These are phyloP conservation scores for Paguma larvata DNA, from an alignment of 2,797 vertebrate genomes.

Conservation along the genomic window DNA sequence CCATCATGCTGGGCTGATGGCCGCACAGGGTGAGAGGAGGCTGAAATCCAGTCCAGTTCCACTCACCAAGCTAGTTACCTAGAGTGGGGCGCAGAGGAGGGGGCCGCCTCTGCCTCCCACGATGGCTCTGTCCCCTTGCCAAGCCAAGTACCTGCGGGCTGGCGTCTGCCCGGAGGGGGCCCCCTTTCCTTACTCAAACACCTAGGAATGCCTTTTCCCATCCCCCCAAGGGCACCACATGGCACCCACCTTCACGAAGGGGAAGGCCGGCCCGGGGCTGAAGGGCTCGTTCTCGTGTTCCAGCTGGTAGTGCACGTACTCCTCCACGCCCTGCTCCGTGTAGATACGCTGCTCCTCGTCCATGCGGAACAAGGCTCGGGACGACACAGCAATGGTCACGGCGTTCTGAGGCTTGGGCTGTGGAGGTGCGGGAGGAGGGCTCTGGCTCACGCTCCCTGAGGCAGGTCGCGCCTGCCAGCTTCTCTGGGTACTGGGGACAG, in stretches of 20 bases:
- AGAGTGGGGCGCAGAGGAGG: neutral
- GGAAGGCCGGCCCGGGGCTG: slow-evolving; percentile 95
- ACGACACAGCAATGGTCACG: slow-evolving; percentile 96
- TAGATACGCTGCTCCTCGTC: slow-evolving; percentile 96
- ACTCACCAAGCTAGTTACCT: neutral
- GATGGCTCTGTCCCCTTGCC: neutral
- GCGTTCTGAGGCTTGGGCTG: slow-evolving; percentile 97
- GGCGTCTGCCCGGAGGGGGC: neutral
- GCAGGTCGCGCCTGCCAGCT: neutral
- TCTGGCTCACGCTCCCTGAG: neutral
- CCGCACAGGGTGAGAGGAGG: neutral
- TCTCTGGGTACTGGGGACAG: neutral
- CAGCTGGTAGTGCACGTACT: slow-evolving; percentile 96
- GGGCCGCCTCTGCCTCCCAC: neutral
- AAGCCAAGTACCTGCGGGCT: neutral
- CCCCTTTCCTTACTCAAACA: neutral
- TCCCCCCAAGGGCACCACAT: fast-evolving
- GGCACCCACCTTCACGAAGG: slow-evolving; percentile 95
- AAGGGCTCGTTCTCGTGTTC: slow-evolving; percentile 98
- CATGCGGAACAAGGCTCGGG: slow-evolving; percentile 96
- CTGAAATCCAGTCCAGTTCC: neutral
- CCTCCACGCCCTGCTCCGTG: slow-evolving; percentile 94
- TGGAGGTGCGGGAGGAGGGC: neutral
- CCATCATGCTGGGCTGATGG: fast-evolving
- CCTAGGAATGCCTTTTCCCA: neutral